phyloP scores from a whole-genome alignment of 2,113 vertebrate species.

The Eublepharis macularius region DNA sequence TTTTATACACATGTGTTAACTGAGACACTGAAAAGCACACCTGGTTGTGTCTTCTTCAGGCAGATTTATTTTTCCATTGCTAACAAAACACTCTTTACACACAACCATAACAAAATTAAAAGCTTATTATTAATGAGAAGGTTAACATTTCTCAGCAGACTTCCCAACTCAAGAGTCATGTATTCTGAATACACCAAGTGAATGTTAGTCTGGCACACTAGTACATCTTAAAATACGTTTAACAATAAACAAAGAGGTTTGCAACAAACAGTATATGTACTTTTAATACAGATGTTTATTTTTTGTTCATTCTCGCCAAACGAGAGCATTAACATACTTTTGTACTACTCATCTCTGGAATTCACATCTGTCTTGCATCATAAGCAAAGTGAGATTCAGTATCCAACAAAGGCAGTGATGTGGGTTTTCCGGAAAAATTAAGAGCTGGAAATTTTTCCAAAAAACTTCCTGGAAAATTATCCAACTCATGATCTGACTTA shows the following conservation, averaged over 20 bases:
- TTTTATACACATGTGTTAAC: neutral
- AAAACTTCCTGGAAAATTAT: too few species aligned
- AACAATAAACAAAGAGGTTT: neutral
- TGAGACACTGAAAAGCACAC: neutral
- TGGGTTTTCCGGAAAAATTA: too few species aligned
- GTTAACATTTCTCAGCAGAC: neutral
- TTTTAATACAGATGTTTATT: neutral
- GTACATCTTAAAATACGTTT: neutral
- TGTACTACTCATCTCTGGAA: neutral
- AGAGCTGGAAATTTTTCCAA: too few species aligned
- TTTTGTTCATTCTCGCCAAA: neutral
- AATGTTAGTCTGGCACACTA: neutral
- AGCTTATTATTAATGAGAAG: neutral
- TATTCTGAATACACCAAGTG: neutral
- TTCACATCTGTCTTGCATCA: neutral
- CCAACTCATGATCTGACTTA: too few species aligned
- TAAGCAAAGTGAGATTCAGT: fast-evolving
- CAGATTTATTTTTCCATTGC: neutral
- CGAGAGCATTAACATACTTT: fast-evolving
- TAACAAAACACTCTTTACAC: neutral
- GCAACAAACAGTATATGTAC: neutral
- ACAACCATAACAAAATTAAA: neutral
- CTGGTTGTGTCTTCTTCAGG: neutral
- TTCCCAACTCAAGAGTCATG: neutral
- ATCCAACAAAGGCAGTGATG: too few species aligned